Base-by-base conservation (phyloP, 2,113 vertebrate species). In the Pogona vitticeps region DNA sequence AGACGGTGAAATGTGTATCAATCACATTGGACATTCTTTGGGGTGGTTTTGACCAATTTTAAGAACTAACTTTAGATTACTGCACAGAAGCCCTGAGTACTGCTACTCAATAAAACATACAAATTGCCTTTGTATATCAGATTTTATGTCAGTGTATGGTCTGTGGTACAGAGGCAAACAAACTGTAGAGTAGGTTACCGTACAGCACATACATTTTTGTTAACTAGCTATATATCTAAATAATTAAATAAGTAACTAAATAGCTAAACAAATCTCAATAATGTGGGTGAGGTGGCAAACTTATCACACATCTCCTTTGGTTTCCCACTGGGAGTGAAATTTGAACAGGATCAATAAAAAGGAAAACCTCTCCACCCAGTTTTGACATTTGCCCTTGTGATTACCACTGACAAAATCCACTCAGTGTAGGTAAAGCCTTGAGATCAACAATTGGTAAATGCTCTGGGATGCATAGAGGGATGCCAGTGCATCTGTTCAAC, bases 351-450 rank as follows among this genome's bases (percentile, higher is more conserved):
- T 78, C 83, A 78, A 83, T 78, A 26, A 2, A 52, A 17, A 76
- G 23, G n/a, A 65, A 84, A 65, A 84, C 26, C 13, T 36, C 18
- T 81, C 67, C 86, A 6, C 1, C 23, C 20, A 59, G 52, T 80
- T 72, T 28, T 83, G n/a, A 80, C 61, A 84, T 7, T 26, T 75
- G 40, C n/a, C 33, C 58, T 80, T 71, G 18, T 40, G 59, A 76
- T 84, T 56, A 75, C 58, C 20, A 21, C 40, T 84, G 87, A 75
- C n/a, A 84, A 88, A 80, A 20, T 72, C 38, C 33, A 52, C 17
- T 61, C 78, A 77, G 15, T 71, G 0, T 15, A 40, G 31, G 1
- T 80, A 78, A 86, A 84, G 61, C 58, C n/a, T 58, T n/a, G 33
- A 78, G 59, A 76, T 20, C 36, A 80, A 46, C 15, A 75, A 13